phyloP scores from a whole-genome alignment of 2,888 invertebrate species.

The Nomada flava region DNA sequence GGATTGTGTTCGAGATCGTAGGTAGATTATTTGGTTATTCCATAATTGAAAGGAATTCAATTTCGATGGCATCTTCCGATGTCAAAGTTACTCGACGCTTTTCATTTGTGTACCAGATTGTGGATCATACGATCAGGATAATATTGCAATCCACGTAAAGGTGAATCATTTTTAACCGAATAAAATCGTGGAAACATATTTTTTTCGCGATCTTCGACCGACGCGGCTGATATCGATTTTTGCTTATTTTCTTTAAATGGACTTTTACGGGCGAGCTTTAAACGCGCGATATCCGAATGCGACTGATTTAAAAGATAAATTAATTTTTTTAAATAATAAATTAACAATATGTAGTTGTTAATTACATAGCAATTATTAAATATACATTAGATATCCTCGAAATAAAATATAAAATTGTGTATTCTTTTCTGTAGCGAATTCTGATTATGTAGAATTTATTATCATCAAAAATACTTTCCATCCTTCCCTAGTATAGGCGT shows the following conservation, averaged over 20 bases:
- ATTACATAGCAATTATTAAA: too few relatives aligned
- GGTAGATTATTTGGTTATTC: neutral
- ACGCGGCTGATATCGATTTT: neutral
- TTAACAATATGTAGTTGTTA: too few relatives aligned
- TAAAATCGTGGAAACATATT: neutral
- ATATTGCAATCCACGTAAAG: constrained; percentile 14
- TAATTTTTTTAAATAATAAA: too few relatives aligned
- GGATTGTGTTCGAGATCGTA: neutral
- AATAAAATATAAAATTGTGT: too few relatives aligned
- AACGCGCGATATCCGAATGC: too few relatives aligned
- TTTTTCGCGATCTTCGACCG: neutral
- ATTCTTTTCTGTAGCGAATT: too few relatives aligned
- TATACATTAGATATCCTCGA: too few relatives aligned
- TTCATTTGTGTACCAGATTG: neutral
- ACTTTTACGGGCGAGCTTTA: too few relatives aligned
- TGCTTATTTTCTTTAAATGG: neutral
- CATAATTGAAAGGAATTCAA: constrained; percentile 7
- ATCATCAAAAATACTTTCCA: too few relatives aligned
- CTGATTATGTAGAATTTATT: too few relatives aligned
- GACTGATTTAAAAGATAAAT: too few relatives aligned
- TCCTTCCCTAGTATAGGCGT: too few relatives aligned
- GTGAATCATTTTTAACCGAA: neutral
- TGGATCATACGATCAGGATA: neutral
- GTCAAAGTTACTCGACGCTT: neutral
- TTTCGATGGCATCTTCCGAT: neutral